phyloP scores from a whole-genome alignment of 2,113 vertebrate species.

The Brachirus orientalis region DNA sequence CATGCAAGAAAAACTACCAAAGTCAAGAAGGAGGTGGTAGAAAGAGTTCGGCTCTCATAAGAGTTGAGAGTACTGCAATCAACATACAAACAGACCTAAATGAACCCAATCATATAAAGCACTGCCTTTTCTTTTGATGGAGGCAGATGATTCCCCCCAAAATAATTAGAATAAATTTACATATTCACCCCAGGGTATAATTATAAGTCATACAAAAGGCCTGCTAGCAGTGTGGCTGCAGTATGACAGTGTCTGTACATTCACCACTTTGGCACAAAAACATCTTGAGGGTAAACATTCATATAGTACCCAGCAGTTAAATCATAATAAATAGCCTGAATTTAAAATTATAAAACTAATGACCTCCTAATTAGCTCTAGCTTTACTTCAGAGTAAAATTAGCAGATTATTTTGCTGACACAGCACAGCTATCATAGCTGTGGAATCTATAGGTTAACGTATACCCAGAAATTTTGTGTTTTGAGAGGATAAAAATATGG shows the following conservation, averaged over 20 bases:
- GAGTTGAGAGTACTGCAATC: no score
- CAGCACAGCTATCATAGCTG: no score
- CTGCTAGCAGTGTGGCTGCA: neutral
- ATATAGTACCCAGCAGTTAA: neutral
- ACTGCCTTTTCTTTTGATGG: neutral
- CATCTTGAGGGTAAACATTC: neutral
- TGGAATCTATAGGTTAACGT: no score
- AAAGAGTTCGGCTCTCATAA: no score
- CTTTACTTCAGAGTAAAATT: no score
- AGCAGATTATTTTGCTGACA: no score
- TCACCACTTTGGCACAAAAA: neutral
- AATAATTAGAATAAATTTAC: neutral
- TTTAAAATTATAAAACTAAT: neutral
- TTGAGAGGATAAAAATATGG: no score
- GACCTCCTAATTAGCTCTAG: neutral
- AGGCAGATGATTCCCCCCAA: neutral
- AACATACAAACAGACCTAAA: neutral
- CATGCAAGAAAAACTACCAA: no score
- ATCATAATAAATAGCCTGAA: neutral
- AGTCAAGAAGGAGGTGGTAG: neutral
- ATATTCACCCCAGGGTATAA: neutral
- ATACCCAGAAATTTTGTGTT: no score
- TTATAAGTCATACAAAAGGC: neutral
- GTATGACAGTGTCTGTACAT: neutral
- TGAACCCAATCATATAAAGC: neutral